Evolutionary conservation across 30 jellyfish, hydroid and myxozoan genomes (phyloP).

Genomic region (Clytia hemisphaerica): DNA sequence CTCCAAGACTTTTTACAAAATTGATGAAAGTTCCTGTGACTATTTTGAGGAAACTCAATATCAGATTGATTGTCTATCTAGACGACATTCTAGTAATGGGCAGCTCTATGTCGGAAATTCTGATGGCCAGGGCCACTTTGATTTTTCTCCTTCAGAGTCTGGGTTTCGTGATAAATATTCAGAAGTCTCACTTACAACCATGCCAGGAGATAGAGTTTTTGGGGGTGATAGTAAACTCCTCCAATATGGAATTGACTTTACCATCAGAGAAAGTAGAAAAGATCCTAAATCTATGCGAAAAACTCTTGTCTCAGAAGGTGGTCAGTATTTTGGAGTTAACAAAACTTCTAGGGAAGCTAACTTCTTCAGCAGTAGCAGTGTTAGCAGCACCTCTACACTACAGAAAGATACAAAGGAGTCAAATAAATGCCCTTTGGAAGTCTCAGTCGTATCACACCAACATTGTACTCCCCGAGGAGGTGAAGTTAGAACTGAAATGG

Average conservation of each 20-base stretch:
- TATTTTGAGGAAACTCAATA: not conserved
- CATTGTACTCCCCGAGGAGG: not conserved
- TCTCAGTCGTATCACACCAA: not conserved
- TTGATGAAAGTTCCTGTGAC: no score
- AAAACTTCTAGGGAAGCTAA: constrained; percentile 13
- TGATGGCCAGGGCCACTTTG: no score
- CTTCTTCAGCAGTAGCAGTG: constrained; percentile 37
- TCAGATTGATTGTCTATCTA: not conserved
- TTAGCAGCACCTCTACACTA: constrained; percentile 9
- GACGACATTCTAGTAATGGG: constrained; percentile 11
- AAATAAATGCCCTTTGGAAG: constrained; percentile 3
- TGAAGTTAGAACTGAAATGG: constrained; percentile 7
- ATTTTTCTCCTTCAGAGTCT: constrained; percentile 19
- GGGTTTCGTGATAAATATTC: constrained; percentile 18
- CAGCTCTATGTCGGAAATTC: no score
- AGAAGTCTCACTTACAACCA: constrained; percentile 19
- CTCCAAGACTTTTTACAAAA: no score
- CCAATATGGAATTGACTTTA: not conserved
- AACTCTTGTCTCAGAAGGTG: not conserved
- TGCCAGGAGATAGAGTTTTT: constrained; percentile 25
- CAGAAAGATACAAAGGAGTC: constrained; percentile 20
- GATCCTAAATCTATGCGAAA: constrained; percentile 8
- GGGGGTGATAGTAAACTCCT: constrained; percentile 34
- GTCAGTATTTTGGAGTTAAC: constrained; percentile 7
- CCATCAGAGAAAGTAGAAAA: constrained; percentile 19